These are phyloP conservation scores for Iselma pallidipennis DNA, from an alignment of 2,888 invertebrate genomes.

Conservation along the genomic window DNA sequence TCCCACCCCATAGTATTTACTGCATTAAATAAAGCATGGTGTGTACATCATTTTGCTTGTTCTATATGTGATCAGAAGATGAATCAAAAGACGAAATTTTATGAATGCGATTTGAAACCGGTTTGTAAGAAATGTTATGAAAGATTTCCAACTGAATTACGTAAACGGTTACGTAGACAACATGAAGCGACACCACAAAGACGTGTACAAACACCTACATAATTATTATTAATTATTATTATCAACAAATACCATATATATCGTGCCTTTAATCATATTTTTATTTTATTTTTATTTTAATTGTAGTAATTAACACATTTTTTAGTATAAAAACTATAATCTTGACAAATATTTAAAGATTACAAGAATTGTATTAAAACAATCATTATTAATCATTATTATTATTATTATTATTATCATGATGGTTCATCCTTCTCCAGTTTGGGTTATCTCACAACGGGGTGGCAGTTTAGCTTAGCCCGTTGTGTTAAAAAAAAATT, in stretches of 20 bases:
- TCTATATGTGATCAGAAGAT: conserved; percentile 95
- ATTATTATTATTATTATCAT: too few relatives aligned
- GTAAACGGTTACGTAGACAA: conserved; percentile 87
- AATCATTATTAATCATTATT: conserved; percentile 32
- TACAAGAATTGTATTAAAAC: conserved; percentile 47
- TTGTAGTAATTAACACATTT: conserved; percentile 11
- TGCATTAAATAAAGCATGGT: conserved; percentile 99
- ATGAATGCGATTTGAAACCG: conserved; percentile 97
- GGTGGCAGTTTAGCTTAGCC: too few relatives aligned
- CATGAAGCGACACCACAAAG: conserved; percentile 75
- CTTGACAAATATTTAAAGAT: conserved; percentile 25
- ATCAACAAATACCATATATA: neutral
- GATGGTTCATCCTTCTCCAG: too few relatives aligned
- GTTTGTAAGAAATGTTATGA: conserved; percentile 99
- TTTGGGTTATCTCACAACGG: too few relatives aligned
- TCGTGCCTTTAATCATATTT: neutral
- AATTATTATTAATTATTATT: conserved; percentile 7
- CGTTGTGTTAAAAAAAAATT: too few relatives aligned
- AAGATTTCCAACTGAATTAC: conserved; percentile 90
- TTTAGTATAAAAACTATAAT: conserved; percentile 22
- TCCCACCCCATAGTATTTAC: conserved; percentile 80
- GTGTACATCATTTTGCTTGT: conserved; percentile 98
- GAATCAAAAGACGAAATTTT: conserved; percentile 97
- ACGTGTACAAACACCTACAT: conserved; percentile 36
- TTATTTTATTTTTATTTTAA: conserved; percentile 6